phyloP scores from a whole-genome alignment of 2,888 invertebrate species.

The Electrophaes corylata region DNA sequence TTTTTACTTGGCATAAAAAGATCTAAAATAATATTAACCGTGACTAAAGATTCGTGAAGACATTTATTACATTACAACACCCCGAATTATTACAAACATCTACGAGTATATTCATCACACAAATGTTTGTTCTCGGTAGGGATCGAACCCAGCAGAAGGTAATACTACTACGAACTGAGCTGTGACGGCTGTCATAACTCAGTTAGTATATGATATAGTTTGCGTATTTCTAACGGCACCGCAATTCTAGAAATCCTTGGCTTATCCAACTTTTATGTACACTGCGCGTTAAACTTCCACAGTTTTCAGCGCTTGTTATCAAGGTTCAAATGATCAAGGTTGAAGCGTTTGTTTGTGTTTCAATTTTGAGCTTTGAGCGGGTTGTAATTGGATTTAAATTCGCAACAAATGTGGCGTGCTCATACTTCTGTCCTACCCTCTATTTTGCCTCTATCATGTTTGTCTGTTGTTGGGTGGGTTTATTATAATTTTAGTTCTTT shows the following conservation, averaged over 20 bases:
- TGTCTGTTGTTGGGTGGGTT: slow-evolving; percentile 2
- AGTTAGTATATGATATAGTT: too few species aligned
- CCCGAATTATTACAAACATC: too few species aligned
- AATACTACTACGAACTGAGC: too few species aligned
- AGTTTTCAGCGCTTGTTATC: slow-evolving; percentile 24
- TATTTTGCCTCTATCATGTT: neutral
- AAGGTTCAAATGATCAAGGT: slow-evolving; percentile 34
- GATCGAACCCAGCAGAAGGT: too few species aligned
- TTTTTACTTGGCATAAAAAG: too few species aligned
- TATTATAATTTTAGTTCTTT: slow-evolving; percentile 1
- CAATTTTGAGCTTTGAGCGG: slow-evolving; percentile 24
- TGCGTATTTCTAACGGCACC: too few species aligned
- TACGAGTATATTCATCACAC: too few species aligned
- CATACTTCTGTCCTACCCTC: neutral
- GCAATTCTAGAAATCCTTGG: neutral
- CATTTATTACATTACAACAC: too few species aligned
- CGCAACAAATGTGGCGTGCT: neutral
- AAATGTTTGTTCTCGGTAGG: too few species aligned
- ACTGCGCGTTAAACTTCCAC: slow-evolving; percentile 20
- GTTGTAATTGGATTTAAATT: slow-evolving; percentile 19
- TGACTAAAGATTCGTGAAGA: too few species aligned
- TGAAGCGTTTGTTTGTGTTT: slow-evolving; percentile 32
- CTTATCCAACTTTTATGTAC: slow-evolving; percentile 16
- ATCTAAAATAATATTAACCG: too few species aligned
- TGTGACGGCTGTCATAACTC: too few species aligned